These are phyloP conservation scores for Ranitomeya imitator DNA, from an alignment of 2,113 vertebrate species.

Conservation along the genomic window DNA sequence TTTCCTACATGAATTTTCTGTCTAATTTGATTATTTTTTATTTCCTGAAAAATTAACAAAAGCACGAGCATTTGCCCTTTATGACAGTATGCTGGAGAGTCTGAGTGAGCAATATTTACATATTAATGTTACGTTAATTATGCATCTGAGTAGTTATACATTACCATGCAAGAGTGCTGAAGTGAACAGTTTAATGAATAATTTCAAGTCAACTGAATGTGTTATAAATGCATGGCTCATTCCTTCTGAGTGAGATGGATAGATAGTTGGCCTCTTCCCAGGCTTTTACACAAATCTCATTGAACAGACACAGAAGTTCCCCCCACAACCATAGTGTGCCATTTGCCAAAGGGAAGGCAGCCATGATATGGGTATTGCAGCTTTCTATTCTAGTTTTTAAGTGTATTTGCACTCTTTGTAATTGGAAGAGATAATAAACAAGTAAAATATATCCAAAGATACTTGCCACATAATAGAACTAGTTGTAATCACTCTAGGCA, in stretches of 20 bases:
- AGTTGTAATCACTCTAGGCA: no score
- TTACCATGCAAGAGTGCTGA: slow-evolving; percentile 33
- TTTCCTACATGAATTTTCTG: neutral
- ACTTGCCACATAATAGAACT: no score
- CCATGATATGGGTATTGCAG: no score
- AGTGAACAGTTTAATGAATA: slow-evolving; percentile 30
- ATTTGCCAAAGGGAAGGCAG: no score
- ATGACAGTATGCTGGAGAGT: neutral
- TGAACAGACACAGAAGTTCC: no score
- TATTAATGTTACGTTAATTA: slow-evolving; percentile 1
- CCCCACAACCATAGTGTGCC: no score
- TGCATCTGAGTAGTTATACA: neutral
- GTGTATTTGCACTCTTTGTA: no score
- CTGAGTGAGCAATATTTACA: slow-evolving; percentile 16
- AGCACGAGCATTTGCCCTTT: neutral
- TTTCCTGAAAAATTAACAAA: neutral
- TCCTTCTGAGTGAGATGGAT: neutral
- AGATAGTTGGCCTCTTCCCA: neutral
- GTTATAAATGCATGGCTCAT: neutral
- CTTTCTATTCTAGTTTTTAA: no score
- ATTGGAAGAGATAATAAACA: no score
- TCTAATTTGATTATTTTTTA: neutral
- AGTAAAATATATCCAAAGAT: no score
- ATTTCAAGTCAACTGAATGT: neutral
- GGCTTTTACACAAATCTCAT: no score